Base-by-base conservation (phyloP, 2,797 vertebrate species). In the Sebastes itinus region DNA sequence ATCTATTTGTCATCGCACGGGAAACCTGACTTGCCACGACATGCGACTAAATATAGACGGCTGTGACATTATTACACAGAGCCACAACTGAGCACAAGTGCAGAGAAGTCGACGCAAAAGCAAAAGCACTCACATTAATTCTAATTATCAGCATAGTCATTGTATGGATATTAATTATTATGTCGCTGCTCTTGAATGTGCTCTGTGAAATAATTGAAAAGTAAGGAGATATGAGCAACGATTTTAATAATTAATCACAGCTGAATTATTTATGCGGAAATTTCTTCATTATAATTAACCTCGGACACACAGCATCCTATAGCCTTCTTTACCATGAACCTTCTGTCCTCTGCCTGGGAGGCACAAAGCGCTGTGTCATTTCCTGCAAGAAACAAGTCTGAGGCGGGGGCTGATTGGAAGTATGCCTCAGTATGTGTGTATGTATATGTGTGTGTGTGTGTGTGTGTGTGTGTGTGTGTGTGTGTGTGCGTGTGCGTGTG, bases 161-260 rank as follows among this genome's bases (percentile, higher is more conserved):
- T 87, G 79, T 65, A 80, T 80, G 66, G 74, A 72, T 85, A 85
- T 88, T 88, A 78, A 90, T 90, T 82, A 87, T 80, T 75, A 32
- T 32, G 30, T 7, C 20, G 7, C 72, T 79, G 75, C 80, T 88
- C 82, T 90, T 79, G 38, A 85, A 84, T 75, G 76, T 82, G 73
- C 81, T 73, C n/a, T 38, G 23, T 62, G 66, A 82, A 89, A 88
- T 92, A 88, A 91, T 84, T 90, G 81, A 89, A 92, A 87, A 87
- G 55, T 74, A 77, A 70, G 69, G 78, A 90, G 79, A 87, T 75
- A 81, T 84, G 84, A 81, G 62, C n/a, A 55, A 72, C 56, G n/a
- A 60, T 63, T 87, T 92, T 2, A 92, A 90, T 89, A 81, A 91
- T 94, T 91, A 83, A 93, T 85, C 46, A 63, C 6, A 23, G 9